Base-by-base conservation (phyloP, 2,888 invertebrate genomes). In the Patella caerulea region DNA sequence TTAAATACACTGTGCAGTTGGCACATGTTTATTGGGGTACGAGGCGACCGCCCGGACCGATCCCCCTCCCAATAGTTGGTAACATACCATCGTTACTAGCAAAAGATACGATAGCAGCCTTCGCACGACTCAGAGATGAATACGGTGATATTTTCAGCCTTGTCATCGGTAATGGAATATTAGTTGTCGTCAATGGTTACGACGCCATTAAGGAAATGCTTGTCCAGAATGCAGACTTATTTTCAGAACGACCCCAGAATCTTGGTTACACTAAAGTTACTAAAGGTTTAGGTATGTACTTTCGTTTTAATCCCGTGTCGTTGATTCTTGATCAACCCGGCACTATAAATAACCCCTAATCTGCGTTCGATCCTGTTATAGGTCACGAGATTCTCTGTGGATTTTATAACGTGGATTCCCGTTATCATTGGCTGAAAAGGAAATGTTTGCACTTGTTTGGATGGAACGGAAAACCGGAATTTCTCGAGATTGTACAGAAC, bases 131-230 rank as follows among this genome's bases (percentile, higher is more conserved):
- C 19, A 15, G 70, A 55, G 55, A 70, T 24, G 34, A 55, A 53
- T 75, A 71, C 17, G 75, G 75, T 11, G 55, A 55, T 17, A 71
- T 75, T 17, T 75, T 29, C n/a, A 54, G 24, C 9, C 24, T 75
- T 14, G 45, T 55, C 14, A 53, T 75, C 12, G 75, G 75, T 11
- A 45, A 55, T 19, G 29, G 69, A n/a, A 29, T 45, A 34, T 70
- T 71, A 55, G n/a, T 75, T n/a, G 15, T 75, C 55, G 75, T 75
- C 11, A 75, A 75, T 71, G 75, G 55, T 15, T 24, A 52, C 15
- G 55, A 75, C 9, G 9, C 71, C 34, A 65, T 75, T 5, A 71
- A 55, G 19, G 71, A 75, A 5, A 34, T 75, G 15, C n/a, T 75
- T 14, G 75, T 75, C 17, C 69, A 75, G 29, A 19, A 75, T 75